Percentiles rank a stretch among this genome's conserved stretches.
phyloP scores from a whole-genome alignment of 2,797 vertebrate species.

The Gorsachius magnificus region DNA sequence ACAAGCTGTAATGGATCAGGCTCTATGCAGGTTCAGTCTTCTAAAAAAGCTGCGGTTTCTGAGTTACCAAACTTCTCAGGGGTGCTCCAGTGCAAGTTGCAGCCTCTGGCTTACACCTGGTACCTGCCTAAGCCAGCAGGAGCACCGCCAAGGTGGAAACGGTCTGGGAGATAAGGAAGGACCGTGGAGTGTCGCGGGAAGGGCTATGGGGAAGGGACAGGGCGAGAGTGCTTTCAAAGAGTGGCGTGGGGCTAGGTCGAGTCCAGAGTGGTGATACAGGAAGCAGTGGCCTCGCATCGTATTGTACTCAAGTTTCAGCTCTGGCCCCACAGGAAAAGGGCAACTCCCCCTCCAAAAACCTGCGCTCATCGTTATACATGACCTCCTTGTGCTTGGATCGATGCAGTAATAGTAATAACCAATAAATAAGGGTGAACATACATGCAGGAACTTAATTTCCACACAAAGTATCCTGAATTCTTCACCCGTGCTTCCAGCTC shows the following conservation, averaged over 20 bases:
- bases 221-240: background rate
- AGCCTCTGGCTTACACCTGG: background rate
- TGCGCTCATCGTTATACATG: background rate
- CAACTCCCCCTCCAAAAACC: background rate
- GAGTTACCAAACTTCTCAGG: background rate
- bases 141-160: background rate
- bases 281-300: background rate
- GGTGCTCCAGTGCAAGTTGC: background rate
- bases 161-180: background rate
- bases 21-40: background rate
- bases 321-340: background rate
- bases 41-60: background rate
- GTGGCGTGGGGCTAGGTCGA: background rate
- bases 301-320: background rate
- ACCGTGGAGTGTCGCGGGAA: background rate
- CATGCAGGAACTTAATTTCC: background rate
- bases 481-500: background rate
- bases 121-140: background rate
- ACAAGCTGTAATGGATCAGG: background rate
- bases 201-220: background rate
- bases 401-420: background rate
- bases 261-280: rapidly evolving
- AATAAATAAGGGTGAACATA: background rate
- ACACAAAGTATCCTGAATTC: background rate
- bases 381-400: background rate